Conservation (phyloP, 2,888 invertebrate species). For the Acanthosoma haemorrhoidale region DNA sequence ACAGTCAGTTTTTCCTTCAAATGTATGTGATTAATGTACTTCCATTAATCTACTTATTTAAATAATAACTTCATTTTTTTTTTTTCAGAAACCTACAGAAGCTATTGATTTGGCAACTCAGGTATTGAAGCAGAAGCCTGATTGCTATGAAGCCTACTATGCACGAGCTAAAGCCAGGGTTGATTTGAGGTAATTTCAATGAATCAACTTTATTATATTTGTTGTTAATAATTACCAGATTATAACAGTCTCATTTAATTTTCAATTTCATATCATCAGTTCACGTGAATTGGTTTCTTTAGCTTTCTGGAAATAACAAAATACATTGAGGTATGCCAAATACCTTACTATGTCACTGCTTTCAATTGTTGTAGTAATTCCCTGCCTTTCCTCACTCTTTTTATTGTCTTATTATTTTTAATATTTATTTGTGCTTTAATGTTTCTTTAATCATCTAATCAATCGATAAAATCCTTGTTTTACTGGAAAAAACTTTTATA, state of each 20-base stretch:
- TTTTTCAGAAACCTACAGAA: constrained; percentile 68
- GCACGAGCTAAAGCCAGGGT: constrained; percentile 82
- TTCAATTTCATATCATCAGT: neutral
- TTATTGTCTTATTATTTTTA: neutral
- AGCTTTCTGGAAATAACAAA: constrained; percentile 11
- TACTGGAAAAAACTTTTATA: too few species aligned
- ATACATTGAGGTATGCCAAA: constrained; percentile 8
- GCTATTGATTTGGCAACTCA: constrained; percentile 84
- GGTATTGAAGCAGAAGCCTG: constrained; percentile 74
- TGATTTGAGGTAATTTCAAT: constrained; percentile 57
- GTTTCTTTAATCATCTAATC: too few species aligned
- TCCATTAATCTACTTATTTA: too few species aligned
- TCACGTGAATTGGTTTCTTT: neutral
- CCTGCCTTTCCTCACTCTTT: neutral
- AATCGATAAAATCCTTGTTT: too few species aligned
- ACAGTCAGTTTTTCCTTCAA: too few species aligned
- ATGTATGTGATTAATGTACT: too few species aligned
- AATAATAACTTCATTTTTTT: constrained; percentile 34
- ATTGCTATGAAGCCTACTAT: constrained; percentile 89
- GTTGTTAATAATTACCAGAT: neutral
- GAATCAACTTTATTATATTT: neutral
- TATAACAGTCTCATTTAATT: neutral
- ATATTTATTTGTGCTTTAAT: neutral
- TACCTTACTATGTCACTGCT: constrained; percentile 8
- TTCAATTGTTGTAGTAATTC: neutral